Percentiles rank a stretch among this genome's conserved stretches.
Conservation (phyloP, 2,797 vertebrate genomes). For the Ambastaia sidthimunki region DNA sequence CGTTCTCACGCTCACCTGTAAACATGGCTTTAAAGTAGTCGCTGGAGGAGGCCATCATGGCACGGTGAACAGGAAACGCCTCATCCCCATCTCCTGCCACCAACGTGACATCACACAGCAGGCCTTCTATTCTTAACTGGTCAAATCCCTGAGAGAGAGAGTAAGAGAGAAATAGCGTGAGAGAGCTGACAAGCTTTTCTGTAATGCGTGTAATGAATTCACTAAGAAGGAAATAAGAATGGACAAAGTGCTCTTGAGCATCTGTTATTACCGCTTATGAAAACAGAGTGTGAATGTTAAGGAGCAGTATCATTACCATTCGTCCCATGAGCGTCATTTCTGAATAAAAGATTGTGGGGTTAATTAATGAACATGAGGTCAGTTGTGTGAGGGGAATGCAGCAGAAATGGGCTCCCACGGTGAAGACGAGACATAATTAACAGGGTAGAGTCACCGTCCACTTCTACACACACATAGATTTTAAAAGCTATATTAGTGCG, state of each 20-base stretch:
- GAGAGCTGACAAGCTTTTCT: slow-evolving; percentile 8
- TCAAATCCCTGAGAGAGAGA: slow-evolving; percentile 87
- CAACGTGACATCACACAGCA: slow-evolving; percentile 95
- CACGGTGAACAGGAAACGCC: slow-evolving; percentile 94
- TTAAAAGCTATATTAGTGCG: neutral
- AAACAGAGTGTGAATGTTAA: slow-evolving; percentile 38
- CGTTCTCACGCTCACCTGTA: slow-evolving; percentile 83
- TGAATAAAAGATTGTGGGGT: slow-evolving; percentile 53
- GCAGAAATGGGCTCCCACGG: slow-evolving; percentile 21
- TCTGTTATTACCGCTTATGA: slow-evolving; percentile 7
- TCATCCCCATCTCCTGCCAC: slow-evolving; percentile 96
- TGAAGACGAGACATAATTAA: slow-evolving; percentile 42
- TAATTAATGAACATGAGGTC: slow-evolving; percentile 54
- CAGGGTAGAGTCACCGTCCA: slow-evolving; percentile 22
- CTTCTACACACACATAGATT: neutral
- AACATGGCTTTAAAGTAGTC: slow-evolving; percentile 99
- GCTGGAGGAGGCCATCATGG: slow-evolving; percentile 99
- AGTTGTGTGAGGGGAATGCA: slow-evolving; percentile 34
- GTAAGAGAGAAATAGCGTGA: neutral
- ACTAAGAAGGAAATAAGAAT: slow-evolving; percentile 7
- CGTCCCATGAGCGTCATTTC: slow-evolving; percentile 24
- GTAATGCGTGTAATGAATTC: slow-evolving; percentile 41
- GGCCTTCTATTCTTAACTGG: slow-evolving; percentile 94
- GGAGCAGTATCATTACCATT: slow-evolving; percentile 38
- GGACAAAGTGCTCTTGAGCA: neutral